Percentiles rank a stretch among this genome's conserved stretches.
Evolutionary conservation across 1,140 invertebrate species (phyloP).

Genomic region (Lepidurus couesii): DNA sequence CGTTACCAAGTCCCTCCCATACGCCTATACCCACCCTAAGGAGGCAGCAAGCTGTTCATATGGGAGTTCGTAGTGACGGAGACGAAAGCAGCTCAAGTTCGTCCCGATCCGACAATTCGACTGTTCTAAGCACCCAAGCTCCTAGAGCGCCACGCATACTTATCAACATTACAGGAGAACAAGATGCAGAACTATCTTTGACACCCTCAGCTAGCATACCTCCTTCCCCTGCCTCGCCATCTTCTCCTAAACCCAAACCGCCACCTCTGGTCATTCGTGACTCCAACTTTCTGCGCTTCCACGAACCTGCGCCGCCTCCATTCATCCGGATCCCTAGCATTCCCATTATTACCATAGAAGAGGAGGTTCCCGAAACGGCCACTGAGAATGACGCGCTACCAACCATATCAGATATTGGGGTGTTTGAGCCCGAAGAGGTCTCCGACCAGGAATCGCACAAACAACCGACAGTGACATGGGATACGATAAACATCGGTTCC

Average conservation of each 20-base stretch:
- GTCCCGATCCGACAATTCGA: not conserved
- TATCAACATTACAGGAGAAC: not conserved
- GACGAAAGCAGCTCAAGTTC: slow-evolving; percentile 12
- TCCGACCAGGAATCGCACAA: not conserved
- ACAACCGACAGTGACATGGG: slow-evolving; percentile 23
- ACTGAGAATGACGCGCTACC: not conserved
- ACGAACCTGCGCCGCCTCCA: slow-evolving; percentile 11
- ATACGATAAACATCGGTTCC: slow-evolving; percentile 31
- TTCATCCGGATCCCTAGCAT: not conserved
- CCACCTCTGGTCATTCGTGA: slow-evolving; percentile 38
- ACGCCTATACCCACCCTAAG: slow-evolving; percentile 60
- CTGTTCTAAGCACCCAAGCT: not conserved
- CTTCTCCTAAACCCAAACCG: slow-evolving; percentile 39
- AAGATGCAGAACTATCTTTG: not conserved
- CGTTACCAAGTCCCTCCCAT: slow-evolving; percentile 49
- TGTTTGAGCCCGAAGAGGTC: not conserved
- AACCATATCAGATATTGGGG: not conserved
- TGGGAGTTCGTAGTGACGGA: not conserved
- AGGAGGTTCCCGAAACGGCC: not conserved
- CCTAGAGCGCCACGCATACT: not conserved
- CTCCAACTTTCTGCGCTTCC: slow-evolving; percentile 37
- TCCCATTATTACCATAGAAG: not conserved
- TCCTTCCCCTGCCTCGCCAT: slow-evolving; percentile 34
- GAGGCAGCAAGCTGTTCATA: not conserved
- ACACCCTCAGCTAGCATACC: slow-evolving; percentile 1